Conservation (phyloP, 2,113 vertebrate species). For the Nyctibius bracteatus region DNA sequence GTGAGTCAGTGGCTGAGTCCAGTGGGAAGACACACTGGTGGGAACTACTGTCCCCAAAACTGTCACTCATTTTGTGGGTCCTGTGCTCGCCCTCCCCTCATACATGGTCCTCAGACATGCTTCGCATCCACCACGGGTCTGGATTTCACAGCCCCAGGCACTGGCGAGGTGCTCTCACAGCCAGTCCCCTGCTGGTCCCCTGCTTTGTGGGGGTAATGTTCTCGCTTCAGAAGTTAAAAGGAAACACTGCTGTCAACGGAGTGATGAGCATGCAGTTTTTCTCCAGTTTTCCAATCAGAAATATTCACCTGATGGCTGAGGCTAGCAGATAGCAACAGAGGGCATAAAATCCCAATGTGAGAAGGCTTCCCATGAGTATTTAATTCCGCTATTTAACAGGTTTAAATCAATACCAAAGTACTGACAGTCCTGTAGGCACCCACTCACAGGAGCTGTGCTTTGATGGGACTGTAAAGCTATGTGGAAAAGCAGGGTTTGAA, state of each 20-base stretch:
- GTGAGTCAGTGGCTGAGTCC: background rate
- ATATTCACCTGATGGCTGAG: background rate
- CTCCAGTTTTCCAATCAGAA: background rate
- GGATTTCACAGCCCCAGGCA: background rate
- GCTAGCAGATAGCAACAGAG: background rate
- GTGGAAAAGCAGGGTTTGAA: background rate
- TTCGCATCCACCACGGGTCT: background rate
- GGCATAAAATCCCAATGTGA: background rate
- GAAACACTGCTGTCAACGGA: background rate
- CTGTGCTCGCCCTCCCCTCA: fast-evolving
- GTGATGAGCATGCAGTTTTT: background rate
- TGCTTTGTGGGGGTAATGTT: background rate
- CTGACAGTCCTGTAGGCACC: background rate
- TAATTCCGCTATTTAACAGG: background rate
- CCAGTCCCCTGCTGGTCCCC: background rate
- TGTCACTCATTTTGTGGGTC: background rate
- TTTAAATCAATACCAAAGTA: background rate
- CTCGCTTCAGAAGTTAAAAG: background rate
- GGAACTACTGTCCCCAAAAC: fast-evolving
- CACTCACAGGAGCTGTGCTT: background rate
- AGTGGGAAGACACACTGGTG: background rate
- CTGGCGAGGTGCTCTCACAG: background rate
- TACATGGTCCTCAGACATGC: too few species aligned
- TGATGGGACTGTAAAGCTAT: background rate
- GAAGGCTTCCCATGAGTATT: background rate